phyloP scores from a whole-genome alignment of 2,113 vertebrate species.

The Zootoca vivipara region DNA sequence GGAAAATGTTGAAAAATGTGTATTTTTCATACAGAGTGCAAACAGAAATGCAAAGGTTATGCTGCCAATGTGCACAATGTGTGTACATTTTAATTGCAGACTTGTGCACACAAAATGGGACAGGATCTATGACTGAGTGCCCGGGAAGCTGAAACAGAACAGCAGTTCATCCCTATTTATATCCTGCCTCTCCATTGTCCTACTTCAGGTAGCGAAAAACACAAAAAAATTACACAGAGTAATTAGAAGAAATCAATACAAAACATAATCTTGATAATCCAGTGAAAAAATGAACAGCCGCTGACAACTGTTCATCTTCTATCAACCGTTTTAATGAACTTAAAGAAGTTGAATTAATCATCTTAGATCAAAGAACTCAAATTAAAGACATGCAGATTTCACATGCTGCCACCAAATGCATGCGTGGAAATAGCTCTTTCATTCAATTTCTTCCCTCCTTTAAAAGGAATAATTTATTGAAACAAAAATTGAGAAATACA shows the following conservation, averaged over 20 bases:
- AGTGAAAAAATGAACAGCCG: not conserved
- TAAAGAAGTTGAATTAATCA: not conserved
- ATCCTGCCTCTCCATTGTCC: not conserved
- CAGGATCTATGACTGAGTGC: too few species aligned
- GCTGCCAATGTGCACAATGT: too few species aligned
- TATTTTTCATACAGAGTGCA: too few species aligned
- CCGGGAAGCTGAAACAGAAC: not conserved
- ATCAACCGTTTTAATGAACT: too few species aligned
- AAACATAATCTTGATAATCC: not conserved
- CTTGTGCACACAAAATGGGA: too few species aligned
- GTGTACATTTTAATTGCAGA: too few species aligned
- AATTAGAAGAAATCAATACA: not conserved
- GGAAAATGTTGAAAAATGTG: too few species aligned
- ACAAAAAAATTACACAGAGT: not conserved
- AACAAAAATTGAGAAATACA: not conserved
- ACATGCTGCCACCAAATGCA: not conserved
- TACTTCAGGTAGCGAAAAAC: not conserved
- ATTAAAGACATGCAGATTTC: not conserved
- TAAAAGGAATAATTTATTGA: not conserved
- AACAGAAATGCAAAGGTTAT: too few species aligned
- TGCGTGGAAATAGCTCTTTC: conserved; percentile 8
- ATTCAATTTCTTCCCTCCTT: too few species aligned
- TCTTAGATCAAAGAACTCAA: not conserved
- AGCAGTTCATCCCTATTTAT: conserved; percentile 49
- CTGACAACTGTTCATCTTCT: not conserved